These are phyloP conservation scores for Trichopria drosophilae DNA, from an alignment of 2,888 invertebrate species.

Conservation along the genomic window DNA sequence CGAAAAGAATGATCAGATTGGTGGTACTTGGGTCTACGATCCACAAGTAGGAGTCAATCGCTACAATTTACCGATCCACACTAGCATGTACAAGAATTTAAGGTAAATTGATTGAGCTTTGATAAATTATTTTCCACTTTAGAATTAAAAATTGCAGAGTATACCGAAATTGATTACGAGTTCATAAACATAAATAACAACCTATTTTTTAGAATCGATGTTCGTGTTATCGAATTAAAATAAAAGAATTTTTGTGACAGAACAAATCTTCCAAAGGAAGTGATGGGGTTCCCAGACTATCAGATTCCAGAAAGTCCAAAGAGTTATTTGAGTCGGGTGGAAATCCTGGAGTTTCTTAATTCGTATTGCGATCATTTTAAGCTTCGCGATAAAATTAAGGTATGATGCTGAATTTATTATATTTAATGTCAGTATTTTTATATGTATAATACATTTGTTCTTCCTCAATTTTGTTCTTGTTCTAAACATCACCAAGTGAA, in stretches of 20 bases:
- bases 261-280: slow-evolving; percentile 90
- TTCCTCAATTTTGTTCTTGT: too few species aligned
- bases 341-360: slow-evolving; percentile 74
- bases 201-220: too few species aligned
- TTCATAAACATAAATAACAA: background rate
- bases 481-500: too few species aligned
- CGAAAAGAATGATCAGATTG: slow-evolving; percentile 75
- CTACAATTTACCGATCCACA: slow-evolving; percentile 80
- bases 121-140: background rate
- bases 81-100: slow-evolving; percentile 89
- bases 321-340: slow-evolving; percentile 75
- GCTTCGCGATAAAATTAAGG: slow-evolving; percentile 68
- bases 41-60: slow-evolving; percentile 75
- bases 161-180: background rate
- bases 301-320: slow-evolving; percentile 72
- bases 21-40: slow-evolving; percentile 91
- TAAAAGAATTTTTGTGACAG: slow-evolving; percentile 60
- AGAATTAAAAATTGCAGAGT: background rate
- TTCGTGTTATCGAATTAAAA: background rate
- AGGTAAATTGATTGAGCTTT: slow-evolving; percentile 64
- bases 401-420: slow-evolving; percentile 50
- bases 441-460: too few species aligned
- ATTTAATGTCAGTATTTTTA: too few species aligned
- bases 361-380: slow-evolving; percentile 72
- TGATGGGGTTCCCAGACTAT: slow-evolving; percentile 89